These are phyloP conservation scores for Bombus fervidus DNA, from an alignment of 1,140 invertebrate genomes.

Conservation along the genomic window DNA sequence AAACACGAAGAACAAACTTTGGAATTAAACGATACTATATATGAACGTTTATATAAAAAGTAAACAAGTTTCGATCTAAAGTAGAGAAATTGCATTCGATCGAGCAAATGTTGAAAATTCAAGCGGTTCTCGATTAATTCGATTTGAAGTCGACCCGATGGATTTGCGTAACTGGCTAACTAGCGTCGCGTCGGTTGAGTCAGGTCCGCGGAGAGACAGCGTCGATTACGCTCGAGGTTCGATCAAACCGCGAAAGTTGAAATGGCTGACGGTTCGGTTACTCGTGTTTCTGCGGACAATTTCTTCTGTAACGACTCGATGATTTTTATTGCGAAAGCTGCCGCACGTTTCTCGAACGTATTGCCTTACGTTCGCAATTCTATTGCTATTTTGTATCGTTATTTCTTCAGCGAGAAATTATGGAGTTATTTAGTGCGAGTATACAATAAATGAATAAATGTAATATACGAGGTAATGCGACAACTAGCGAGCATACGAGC, in stretches of 20 bases:
- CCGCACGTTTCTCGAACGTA: not conserved
- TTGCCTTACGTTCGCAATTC: not conserved
- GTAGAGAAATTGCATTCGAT: not conserved
- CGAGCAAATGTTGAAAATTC: not conserved
- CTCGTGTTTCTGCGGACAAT: slow-evolving; percentile 34
- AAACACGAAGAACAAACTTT: too few relatives aligned
- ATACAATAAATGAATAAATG: not conserved
- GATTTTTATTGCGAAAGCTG: slow-evolving; percentile 11
- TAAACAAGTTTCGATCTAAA: not conserved
- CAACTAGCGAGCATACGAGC: too few relatives aligned
- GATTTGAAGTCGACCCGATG: slow-evolving; percentile 25
- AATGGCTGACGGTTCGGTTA: slow-evolving; percentile 30
- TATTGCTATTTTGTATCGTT: not conserved
- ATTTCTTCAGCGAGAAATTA: not conserved
- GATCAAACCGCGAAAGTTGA: slow-evolving; percentile 54
- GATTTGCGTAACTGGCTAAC: slow-evolving; percentile 40
- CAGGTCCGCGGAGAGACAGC: slow-evolving; percentile 39
- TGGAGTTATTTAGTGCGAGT: too few relatives aligned
- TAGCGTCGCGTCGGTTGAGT: slow-evolving; percentile 22
- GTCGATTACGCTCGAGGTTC: slow-evolving; percentile 43
- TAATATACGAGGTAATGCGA: too few relatives aligned
- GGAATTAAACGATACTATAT: too few relatives aligned
- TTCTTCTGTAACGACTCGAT: slow-evolving; percentile 43
- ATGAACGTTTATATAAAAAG: too few relatives aligned
- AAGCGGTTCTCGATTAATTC: slow-evolving; percentile 26